Evolutionary conservation across 2,888 invertebrate species (phyloP), one percentile per base, ranked within the genome.

Genomic region (Drosophila quinaria): DNA sequence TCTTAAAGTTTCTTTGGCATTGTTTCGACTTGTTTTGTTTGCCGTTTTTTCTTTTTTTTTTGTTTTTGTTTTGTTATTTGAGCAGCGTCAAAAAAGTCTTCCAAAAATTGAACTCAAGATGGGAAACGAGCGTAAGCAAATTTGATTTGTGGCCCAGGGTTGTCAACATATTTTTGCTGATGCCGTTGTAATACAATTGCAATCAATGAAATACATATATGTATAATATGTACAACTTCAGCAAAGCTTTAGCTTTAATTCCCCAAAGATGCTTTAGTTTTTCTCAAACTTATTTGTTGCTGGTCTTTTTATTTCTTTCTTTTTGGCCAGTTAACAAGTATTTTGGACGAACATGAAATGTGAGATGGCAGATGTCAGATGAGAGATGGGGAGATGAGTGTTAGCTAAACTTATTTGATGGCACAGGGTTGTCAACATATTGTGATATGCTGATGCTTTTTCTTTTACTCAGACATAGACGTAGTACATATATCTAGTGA

Each of bases 371-470:
- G 25, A 37, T 49, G 58, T 5, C 3, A 39, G 25, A 58, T 59
- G 49, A 19, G 6, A 25, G 25, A 25, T 29, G 29, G 35, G 51
- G 56, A 29, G 15, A 42, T 52, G 65, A 61, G 37, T 49, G 54
- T 75, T 62, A 74, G 66, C 61, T 54, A 71, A 74, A 70, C 65
- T 70, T 58, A 46, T 35, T 47, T 61, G 58, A 55, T 69, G 74
- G 39, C 67, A 54, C 22, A 52, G 49, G 70, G 61, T 73, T 74
- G 76, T 73, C 76, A 76, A 73, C 70, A 73, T 77, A 78, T 75
- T 71, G 72, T 72, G 79, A 69, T 65, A 76, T 62, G 60, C 51
- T 63, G 71, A 58, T 73, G 51, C 33, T 44, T 35, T 19, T 33
- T 15, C 33, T 44, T 35, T 19, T 33, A 25, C 41, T 35, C n/a